phyloP scores from a whole-genome alignment of 2,113 vertebrate genomes.

The Stegastes partitus region DNA sequence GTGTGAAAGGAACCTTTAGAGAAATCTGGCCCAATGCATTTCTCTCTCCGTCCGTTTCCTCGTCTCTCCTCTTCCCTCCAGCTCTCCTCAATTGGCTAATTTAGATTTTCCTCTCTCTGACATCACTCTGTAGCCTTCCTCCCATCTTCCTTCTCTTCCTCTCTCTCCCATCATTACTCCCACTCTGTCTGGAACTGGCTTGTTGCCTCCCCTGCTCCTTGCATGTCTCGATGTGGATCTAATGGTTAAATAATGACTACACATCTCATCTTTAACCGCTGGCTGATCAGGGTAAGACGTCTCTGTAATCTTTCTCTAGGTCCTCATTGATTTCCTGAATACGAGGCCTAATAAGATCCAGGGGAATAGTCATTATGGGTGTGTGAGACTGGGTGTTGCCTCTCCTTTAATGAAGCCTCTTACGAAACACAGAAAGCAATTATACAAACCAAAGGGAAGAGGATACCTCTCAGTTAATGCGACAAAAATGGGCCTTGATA shows the following conservation, averaged over 20 bases:
- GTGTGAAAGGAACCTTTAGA: conserved; percentile 51
- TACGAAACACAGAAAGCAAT: conserved; percentile 63
- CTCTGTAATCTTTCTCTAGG: conserved; percentile 68
- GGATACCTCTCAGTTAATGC: conserved; percentile 4
- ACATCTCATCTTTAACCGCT: conserved; percentile 71
- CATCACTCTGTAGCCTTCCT: background rate
- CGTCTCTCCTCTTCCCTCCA: conserved; percentile 21
- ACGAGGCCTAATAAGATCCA: conserved; percentile 71
- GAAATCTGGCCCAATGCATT: conserved; percentile 19
- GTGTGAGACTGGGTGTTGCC: conserved; percentile 58
- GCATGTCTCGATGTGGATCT: conserved; percentile 58
- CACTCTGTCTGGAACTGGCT: conserved; percentile 22
- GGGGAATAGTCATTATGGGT: conserved; percentile 73
- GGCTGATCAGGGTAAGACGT: conserved; percentile 61
- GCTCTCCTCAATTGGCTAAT: conserved; percentile 31
- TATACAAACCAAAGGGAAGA: conserved; percentile 37
- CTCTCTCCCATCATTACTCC: conserved; percentile 40
- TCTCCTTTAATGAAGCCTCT: conserved; percentile 66
- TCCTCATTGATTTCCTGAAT: conserved; percentile 77
- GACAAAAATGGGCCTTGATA: conserved; percentile 9
- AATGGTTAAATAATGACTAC: conserved; percentile 76
- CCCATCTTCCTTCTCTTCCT: conserved; percentile 3
- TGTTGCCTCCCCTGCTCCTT: conserved; percentile 34
- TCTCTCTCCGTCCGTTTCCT: conserved; percentile 11
- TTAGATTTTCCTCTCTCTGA: conserved; percentile 39